Conservation (phyloP, 1,140 invertebrate species). For the Maconellicoccus hirsutus region DNA sequence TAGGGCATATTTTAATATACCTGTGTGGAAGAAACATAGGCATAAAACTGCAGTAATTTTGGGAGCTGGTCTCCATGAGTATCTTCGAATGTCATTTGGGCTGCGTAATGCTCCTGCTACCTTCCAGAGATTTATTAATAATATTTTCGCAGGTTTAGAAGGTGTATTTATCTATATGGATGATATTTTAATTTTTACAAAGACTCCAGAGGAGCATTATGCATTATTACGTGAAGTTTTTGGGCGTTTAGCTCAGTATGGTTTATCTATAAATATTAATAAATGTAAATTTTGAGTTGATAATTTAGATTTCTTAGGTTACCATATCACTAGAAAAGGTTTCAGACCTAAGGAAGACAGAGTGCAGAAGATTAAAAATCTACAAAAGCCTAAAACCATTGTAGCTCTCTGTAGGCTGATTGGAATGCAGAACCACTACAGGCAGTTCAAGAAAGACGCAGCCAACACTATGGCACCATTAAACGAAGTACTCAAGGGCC, state of each 20-base stretch:
- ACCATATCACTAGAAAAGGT: not conserved
- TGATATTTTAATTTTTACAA: conserved; percentile 2
- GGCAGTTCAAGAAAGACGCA: not conserved
- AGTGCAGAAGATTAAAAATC: not conserved
- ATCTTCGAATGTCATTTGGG: conserved; percentile 37
- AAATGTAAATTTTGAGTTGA: not conserved
- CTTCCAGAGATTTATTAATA: conserved; percentile 33
- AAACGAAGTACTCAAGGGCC: not conserved
- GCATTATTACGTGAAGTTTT: not conserved
- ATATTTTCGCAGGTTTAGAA: not conserved
- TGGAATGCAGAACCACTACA: not conserved
- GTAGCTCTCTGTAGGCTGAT: not conserved
- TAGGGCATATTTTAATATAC: conserved; percentile 40
- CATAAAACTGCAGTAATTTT: conserved; percentile 39
- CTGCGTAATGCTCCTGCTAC: conserved; percentile 36
- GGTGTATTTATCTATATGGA: not conserved
- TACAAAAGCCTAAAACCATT: not conserved
- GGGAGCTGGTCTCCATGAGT: conserved; percentile 34
- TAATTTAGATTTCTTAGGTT: not conserved
- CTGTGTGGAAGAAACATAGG: conserved; percentile 33
- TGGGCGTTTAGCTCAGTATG: not conserved
- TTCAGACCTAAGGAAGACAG: not conserved
- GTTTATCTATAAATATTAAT: conserved; percentile 14
- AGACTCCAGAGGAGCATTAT: not conserved
- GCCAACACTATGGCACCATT: not conserved